phyloP scores from a whole-genome alignment of 2,888 invertebrate species.

The Microctonus brassicae region DNA sequence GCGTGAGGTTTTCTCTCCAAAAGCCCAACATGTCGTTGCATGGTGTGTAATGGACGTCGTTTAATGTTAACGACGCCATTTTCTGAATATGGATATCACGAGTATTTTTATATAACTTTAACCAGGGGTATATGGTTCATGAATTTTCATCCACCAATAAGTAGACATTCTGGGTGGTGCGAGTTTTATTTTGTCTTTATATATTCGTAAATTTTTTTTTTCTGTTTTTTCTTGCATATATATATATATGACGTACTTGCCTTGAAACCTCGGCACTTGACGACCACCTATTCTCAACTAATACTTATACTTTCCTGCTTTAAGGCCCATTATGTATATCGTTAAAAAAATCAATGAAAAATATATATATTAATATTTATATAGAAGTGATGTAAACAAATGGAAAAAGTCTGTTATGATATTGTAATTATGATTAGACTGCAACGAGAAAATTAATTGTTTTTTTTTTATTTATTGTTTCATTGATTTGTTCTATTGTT shows the following conservation, averaged over 20 bases:
- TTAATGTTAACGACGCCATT: constrained; percentile 69
- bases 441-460: too few species aligned
- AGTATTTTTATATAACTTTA: constrained; percentile 55
- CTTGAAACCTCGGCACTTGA: not conserved
- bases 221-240: not conserved
- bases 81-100: constrained; percentile 66
- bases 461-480: too few species aligned
- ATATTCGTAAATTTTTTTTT: not conserved
- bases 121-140: constrained; percentile 56
- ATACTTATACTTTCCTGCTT: not conserved
- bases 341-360: constrained; percentile 31
- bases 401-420: too few species aligned
- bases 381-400: too few species aligned
- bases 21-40: constrained; percentile 29
- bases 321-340: not conserved
- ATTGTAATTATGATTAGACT: too few species aligned
- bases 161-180: not conserved
- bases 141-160: constrained; percentile 62
- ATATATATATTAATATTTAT: too few species aligned
- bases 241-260: not conserved
- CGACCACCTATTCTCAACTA: not conserved
- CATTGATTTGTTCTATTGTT: too few species aligned
- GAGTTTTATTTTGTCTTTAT: not conserved
- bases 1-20: not conserved
- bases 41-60: constrained; percentile 63